Conservation (phyloP, 2,113 vertebrate genomes). For the Bombycilla garrulus region DNA sequence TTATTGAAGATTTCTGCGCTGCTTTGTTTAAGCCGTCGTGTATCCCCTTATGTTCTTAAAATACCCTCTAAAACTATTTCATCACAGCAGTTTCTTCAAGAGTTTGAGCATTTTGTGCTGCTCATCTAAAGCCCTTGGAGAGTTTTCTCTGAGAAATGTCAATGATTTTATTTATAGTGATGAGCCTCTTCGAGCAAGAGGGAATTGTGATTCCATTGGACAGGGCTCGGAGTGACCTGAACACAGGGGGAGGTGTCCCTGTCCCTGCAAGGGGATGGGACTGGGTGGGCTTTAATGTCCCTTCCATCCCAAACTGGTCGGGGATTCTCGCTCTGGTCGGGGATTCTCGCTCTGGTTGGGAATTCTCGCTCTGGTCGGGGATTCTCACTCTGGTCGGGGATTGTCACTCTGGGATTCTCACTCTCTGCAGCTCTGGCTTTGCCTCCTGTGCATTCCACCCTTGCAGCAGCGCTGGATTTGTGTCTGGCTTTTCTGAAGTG, state of each 20-base stretch:
- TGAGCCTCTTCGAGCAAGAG: neutral
- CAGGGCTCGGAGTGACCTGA: neutral
- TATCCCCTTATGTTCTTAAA: neutral
- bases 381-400: rapidly evolving
- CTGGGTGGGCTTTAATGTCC: rapidly evolving
- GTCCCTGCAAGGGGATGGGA: rapidly evolving
- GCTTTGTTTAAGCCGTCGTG: neutral
- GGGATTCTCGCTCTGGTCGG: too few relatives aligned
- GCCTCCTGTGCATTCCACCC: rapidly evolving
- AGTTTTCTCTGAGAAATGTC: neutral
- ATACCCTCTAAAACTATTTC: neutral
- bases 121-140: neutral
- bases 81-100: neutral
- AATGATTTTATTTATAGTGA: neutral
- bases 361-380: too few relatives aligned
- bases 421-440: neutral
- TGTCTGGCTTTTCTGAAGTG: neutral
- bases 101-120: neutral
- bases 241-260: neutral
- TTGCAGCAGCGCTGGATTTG: rapidly evolving
- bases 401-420: neutral
- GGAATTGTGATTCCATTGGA: neutral
- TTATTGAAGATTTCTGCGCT: neutral
- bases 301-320: rapidly evolving
- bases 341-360: rapidly evolving